Conservation (phyloP, 2,797 vertebrate species). For the Lepus oiostolus region DNA sequence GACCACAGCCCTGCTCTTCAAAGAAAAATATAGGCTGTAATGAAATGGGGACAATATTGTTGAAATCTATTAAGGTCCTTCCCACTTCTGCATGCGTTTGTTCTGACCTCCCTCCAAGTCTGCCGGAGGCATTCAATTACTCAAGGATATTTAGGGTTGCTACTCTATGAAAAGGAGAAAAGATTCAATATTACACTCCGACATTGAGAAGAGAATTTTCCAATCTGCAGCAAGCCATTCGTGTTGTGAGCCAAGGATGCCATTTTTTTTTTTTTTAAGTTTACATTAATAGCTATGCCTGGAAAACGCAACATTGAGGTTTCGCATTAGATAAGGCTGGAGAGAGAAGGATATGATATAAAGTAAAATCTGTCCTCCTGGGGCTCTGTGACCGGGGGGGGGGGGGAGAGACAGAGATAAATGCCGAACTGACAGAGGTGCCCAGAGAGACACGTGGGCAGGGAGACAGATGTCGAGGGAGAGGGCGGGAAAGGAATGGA, state of each 20-base stretch:
- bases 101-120: background rate
- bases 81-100: background rate
- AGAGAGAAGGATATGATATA: background rate
- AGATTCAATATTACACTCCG: background rate
- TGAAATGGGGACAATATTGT: background rate
- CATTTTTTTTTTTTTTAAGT: background rate
- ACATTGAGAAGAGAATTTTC: conserved; percentile 3
- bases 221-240: background rate
- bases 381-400: background rate
- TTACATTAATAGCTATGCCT: conserved; percentile 46
- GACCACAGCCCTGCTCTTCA: background rate
- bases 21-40: background rate
- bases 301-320: background rate
- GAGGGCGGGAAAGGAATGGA: no score
- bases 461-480: background rate
- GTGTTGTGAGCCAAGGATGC: background rate
- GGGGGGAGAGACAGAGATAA: no score
- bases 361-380: background rate
- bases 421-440: no score
- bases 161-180: background rate
- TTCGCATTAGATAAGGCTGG: background rate
- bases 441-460: background rate
- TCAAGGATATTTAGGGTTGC: background rate
- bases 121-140: background rate
- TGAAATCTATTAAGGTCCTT: background rate